These are phyloP conservation scores for Netelia inedita DNA, from an alignment of 2,888 invertebrate species.

Conservation along the genomic window DNA sequence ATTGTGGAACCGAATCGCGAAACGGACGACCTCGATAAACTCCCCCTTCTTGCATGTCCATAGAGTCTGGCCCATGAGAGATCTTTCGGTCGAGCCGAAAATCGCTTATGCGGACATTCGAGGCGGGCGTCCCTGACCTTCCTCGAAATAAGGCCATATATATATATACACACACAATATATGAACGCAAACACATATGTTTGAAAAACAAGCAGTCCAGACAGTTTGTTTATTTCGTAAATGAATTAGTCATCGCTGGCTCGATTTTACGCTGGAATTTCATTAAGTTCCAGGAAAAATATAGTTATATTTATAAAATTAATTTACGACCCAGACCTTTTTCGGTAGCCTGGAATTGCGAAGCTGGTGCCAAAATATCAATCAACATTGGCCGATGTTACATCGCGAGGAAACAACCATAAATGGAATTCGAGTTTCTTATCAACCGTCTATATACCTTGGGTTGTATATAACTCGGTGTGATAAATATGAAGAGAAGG, in stretches of 20 bases:
- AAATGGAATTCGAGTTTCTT: background rate
- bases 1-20: constrained; percentile 27
- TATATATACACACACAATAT: background rate
- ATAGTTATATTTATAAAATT: background rate
- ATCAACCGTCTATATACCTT: background rate
- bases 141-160: constrained; percentile 15
- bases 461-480: constrained; percentile 3
- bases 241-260: background rate
- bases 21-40: constrained; percentile 38
- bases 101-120: constrained; percentile 44
- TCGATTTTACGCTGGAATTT: constrained; percentile 8
- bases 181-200: background rate
- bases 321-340: background rate
- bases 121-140: constrained; percentile 61
- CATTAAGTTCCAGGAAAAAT: background rate
- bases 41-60: background rate
- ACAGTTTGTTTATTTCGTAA: background rate
- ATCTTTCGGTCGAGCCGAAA: constrained; percentile 39
- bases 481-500: background rate
- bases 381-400: background rate
- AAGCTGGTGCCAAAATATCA: constrained; percentile 4
- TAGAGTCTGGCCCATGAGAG: background rate
- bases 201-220: constrained; percentile 7
- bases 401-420: constrained; percentile 13
- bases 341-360: background rate